Percentiles rank a stretch among this genome's conserved stretches.
Conservation (phyloP, 1,140 invertebrate genomes). For the Pomacea maculata region DNA sequence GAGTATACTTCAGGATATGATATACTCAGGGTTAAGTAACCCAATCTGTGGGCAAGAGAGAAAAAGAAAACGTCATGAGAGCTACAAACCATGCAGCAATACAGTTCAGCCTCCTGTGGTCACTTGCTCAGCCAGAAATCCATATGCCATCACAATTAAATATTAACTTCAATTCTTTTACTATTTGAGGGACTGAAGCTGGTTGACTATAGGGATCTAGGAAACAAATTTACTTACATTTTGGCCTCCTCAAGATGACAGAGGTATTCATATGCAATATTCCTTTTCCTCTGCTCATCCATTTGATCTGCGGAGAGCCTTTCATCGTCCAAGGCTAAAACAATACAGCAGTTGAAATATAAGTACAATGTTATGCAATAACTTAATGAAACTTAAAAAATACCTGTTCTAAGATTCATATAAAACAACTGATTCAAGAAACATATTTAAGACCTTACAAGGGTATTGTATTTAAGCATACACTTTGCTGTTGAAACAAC, state of each 20-base stretch:
- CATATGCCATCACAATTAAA: no score
- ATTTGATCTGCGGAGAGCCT: constrained; percentile 75
- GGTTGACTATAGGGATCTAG: no score
- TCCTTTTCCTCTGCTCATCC: constrained; percentile 78
- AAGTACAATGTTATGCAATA: neutral
- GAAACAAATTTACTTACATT: constrained; percentile 66
- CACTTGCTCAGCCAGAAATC: no score
- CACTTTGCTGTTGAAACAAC: no score
- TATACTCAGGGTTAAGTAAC: no score
- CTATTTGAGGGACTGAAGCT: no score
- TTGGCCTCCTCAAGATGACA: constrained; percentile 85
- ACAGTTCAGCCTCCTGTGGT: no score
- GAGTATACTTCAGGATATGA: no score
- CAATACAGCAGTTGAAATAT: neutral
- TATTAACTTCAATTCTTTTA: no score
- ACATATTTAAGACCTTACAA: neutral
- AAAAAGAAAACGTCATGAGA: no score
- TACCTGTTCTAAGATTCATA: neutral
- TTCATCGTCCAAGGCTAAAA: constrained; percentile 41
- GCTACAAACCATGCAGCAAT: no score
- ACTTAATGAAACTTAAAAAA: neutral
- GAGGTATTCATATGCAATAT: constrained; percentile 83
- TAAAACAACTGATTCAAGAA: neutral
- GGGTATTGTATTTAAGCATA: neutral
- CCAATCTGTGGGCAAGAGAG: no score